These are phyloP conservation scores for Eudorcas thomsonii DNA, from an alignment of 2,113 vertebrate species.

Conservation along the genomic window DNA sequence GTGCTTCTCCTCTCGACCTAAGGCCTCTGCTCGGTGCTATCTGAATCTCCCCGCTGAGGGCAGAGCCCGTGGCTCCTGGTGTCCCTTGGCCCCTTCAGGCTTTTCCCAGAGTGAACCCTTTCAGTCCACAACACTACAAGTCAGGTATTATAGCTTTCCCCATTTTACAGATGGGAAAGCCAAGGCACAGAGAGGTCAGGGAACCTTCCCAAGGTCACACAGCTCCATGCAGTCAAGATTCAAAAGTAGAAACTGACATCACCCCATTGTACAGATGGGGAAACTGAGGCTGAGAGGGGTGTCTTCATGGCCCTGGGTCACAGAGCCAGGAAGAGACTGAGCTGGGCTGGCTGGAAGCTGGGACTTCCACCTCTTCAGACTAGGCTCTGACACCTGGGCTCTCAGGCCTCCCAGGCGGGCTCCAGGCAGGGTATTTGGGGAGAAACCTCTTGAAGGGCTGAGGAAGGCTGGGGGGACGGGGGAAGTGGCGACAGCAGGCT, in stretches of 20 bases:
- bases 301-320: background rate
- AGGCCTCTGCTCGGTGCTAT: background rate
- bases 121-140: background rate
- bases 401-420: background rate
- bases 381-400: background rate
- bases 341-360: background rate
- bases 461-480: background rate
- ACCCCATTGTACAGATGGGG: background rate
- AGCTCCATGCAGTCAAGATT: background rate
- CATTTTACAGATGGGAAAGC: background rate
- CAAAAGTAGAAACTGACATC: background rate
- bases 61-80: background rate
- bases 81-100: background rate
- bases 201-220: background rate
- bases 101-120: background rate
- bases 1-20: background rate
- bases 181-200: background rate
- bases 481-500: slow-evolving; percentile 38
- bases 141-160: background rate
- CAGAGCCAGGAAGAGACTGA: background rate
- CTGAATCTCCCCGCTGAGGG: background rate
- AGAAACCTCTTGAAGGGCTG: slow-evolving; percentile 16
- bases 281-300: background rate
- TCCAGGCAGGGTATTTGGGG: background rate
- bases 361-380: background rate